Conservation (phyloP, 2,797 vertebrate genomes). For the Clangula hyemalis region DNA sequence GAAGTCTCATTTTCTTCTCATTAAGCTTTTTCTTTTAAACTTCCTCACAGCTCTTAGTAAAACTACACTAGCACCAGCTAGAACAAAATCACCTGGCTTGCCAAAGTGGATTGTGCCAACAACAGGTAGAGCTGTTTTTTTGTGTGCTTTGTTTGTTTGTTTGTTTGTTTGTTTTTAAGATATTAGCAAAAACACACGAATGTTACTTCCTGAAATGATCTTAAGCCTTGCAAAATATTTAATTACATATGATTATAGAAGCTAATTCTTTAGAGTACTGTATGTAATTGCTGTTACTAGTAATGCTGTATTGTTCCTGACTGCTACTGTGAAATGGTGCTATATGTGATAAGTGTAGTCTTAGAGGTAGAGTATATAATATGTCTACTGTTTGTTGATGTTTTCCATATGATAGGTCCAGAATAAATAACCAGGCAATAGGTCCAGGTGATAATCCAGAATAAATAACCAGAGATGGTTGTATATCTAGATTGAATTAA, state of each 20-base stretch:
- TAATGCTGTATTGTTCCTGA: not conserved
- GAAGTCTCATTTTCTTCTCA: not conserved
- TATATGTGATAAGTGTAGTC: not conserved
- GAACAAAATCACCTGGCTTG: constrained; percentile 63
- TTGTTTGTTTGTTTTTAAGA: no score
- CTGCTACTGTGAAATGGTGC: not conserved
- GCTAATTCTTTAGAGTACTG: not conserved
- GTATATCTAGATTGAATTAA: not conserved
- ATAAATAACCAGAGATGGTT: not conserved
- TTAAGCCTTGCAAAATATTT: not conserved
- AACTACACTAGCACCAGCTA: constrained; percentile 67
- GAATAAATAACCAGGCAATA: not conserved
- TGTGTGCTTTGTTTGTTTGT: no score
- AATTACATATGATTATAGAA: not conserved
- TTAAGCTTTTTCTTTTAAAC: not conserved
- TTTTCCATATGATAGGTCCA: not conserved
- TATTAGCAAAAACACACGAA: not conserved
- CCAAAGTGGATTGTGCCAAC: constrained; percentile 50
- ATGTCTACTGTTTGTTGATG: not conserved
- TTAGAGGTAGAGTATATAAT: not conserved
- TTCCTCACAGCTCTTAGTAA: constrained; percentile 64
- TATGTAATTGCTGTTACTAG: not conserved
- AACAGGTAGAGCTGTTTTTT: constrained; percentile 40
- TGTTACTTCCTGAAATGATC: not conserved
- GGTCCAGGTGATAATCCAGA: not conserved